phyloP scores from a whole-genome alignment of 2,888 invertebrate species.

The Tetropium fuscum region DNA sequence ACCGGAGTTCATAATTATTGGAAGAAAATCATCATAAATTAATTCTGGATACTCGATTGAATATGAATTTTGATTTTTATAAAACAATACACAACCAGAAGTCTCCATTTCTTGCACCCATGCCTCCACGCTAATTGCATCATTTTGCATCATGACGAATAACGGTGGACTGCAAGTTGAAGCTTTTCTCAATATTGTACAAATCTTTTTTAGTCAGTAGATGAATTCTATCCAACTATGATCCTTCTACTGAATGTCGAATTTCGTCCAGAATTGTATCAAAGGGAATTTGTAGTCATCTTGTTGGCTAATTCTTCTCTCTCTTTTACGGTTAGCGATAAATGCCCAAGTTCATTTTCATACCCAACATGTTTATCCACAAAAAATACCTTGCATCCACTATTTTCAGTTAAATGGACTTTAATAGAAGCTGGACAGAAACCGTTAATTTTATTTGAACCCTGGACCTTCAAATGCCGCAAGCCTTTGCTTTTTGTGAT shows the following conservation, averaged over 20 bases:
- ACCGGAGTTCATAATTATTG: too few relatives aligned
- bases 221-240: constrained; percentile 29
- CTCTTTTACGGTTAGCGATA: constrained; percentile 19
- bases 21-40: too few relatives aligned
- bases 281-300: constrained; percentile 32
- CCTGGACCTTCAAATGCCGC: neutral
- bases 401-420: neutral
- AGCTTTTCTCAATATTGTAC: constrained; percentile 35
- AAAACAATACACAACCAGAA: too few relatives aligned
- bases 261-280: constrained; percentile 33
- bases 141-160: neutral
- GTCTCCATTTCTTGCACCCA: too few relatives aligned
- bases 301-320: constrained; percentile 26
- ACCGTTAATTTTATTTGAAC: neutral
- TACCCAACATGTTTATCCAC: constrained; percentile 17
- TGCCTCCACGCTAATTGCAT: neutral
- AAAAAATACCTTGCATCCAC: constrained; percentile 4
- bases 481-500: neutral
- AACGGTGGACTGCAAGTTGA: constrained; percentile 22
- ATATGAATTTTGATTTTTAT: too few relatives aligned
- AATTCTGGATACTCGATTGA: too few relatives aligned
- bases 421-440: neutral
- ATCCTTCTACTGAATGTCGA: constrained; percentile 21
- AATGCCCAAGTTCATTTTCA: constrained; percentile 23
- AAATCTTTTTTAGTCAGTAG: constrained; percentile 36